These are phyloP conservation scores for Camarhynchus parvulus DNA, from an alignment of 2,113 vertebrate genomes.

Conservation along the genomic window DNA sequence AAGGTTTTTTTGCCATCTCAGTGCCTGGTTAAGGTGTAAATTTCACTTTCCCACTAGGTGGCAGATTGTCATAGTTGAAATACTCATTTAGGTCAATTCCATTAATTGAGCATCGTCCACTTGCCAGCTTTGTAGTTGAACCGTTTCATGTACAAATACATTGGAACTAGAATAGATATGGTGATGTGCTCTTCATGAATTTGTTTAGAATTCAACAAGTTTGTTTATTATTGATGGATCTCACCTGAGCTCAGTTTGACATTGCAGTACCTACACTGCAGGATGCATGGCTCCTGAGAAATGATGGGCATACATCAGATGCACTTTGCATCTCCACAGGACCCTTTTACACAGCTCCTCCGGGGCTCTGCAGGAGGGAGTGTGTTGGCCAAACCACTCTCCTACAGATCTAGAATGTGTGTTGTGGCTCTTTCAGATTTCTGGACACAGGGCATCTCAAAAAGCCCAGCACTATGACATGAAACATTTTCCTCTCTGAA, in stretches of 20 bases:
- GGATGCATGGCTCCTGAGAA: background rate
- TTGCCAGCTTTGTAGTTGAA: background rate
- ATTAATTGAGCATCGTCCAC: background rate
- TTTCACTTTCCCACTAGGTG: slow-evolving; percentile 53
- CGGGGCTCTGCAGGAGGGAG: background rate
- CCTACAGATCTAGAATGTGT: background rate
- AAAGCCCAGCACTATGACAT: background rate
- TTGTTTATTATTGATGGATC: background rate
- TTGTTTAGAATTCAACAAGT: background rate
- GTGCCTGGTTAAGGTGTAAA: background rate
- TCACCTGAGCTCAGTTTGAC: background rate
- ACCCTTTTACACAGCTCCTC: background rate
- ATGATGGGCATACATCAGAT: background rate
- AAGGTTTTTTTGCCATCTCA: background rate
- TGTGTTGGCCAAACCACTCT: background rate
- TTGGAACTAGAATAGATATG: background rate
- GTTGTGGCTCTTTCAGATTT: background rate
- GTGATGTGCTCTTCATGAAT: background rate
- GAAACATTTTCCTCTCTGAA: background rate
- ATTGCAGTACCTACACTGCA: background rate
- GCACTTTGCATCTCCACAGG: background rate
- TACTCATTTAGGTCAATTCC: fast-evolving
- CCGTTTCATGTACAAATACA: background rate
- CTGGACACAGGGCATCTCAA: background rate
- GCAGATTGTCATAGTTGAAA: slow-evolving; percentile 18